Conservation (phyloP, 1,140 invertebrate genomes). For the Adoxophyes honmai region DNA sequence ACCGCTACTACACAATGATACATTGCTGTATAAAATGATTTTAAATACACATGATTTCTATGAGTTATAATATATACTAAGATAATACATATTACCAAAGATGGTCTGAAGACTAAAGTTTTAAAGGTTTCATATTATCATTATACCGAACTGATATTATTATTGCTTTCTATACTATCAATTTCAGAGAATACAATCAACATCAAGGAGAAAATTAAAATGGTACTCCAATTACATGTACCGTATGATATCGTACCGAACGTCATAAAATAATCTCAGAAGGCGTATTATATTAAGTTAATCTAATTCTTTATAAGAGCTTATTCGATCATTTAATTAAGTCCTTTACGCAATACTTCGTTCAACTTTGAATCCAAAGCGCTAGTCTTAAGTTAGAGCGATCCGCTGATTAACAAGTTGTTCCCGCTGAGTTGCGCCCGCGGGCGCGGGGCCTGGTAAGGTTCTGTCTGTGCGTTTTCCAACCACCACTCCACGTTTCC, state of each 20-base stretch:
- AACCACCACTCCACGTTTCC: constrained; percentile 40
- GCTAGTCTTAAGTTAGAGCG: constrained; percentile 57
- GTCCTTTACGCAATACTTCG: constrained; percentile 49
- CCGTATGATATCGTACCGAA: constrained; percentile 30
- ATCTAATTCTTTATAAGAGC: constrained; percentile 49
- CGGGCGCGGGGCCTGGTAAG: too few species aligned
- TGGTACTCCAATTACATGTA: constrained; percentile 29
- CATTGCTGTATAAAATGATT: constrained; percentile 36
- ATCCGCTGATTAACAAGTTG: constrained; percentile 59
- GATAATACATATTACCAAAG: constrained; percentile 39
- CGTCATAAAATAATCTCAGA: constrained; percentile 52
- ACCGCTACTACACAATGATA: constrained; percentile 44
- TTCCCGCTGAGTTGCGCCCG: constrained; percentile 52
- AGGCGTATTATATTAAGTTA: constrained; percentile 53
- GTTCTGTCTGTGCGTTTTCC: constrained; percentile 29
- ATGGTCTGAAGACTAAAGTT: constrained; percentile 36
- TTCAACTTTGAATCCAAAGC: constrained; percentile 56
- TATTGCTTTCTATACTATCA: constrained; percentile 51
- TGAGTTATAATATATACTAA: constrained; percentile 37
- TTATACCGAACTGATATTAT: constrained; percentile 31
- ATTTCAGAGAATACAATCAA: constrained; percentile 35
- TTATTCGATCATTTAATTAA: constrained; percentile 40
- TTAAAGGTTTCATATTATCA: constrained; percentile 30
- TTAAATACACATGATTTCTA: constrained; percentile 40
- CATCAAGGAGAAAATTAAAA: constrained; percentile 23